Percentiles rank a stretch among this genome's conserved stretches.
Evolutionary conservation across 2,888 invertebrate species (phyloP).

Genomic region (Glyphotaelius pellucidus): DNA sequence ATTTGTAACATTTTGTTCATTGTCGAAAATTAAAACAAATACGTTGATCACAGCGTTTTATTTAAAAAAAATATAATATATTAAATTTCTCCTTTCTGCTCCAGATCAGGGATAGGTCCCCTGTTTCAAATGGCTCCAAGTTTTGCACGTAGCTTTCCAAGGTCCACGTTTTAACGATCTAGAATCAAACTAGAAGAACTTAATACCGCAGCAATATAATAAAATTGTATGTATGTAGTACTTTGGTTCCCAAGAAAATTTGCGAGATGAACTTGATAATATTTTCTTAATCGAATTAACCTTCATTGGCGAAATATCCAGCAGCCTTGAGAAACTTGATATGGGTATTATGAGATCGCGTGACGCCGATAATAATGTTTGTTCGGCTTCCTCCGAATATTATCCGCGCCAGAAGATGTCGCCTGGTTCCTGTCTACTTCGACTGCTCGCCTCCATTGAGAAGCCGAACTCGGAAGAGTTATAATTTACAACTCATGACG

Average conservation of each 20-base stretch:
- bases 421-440: not conserved
- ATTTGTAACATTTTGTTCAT: too few species aligned
- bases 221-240: not conserved
- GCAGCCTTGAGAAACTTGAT: conserved; percentile 8
- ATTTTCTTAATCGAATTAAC: not conserved
- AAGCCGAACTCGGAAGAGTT: not conserved
- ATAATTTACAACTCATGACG: not conserved
- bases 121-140: not conserved
- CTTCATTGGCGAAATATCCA: conserved; percentile 8
- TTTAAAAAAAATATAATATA: too few species aligned
- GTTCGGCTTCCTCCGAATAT: conserved; percentile 26
- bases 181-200: not conserved
- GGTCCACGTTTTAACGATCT: not conserved
- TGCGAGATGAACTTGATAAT: not conserved
- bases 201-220: not conserved
- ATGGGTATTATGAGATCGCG: not conserved
- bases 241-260: not conserved
- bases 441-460: not conserved
- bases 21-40: too few species aligned
- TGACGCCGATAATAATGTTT: not conserved
- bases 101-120: not conserved
- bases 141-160: not conserved
- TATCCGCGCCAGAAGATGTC: not conserved
- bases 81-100: too few species aligned
- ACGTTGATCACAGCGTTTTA: too few species aligned